Conservation (phyloP, 92 coral and sea anemone genomes). For the Palythoa caribaeorum region DNA sequence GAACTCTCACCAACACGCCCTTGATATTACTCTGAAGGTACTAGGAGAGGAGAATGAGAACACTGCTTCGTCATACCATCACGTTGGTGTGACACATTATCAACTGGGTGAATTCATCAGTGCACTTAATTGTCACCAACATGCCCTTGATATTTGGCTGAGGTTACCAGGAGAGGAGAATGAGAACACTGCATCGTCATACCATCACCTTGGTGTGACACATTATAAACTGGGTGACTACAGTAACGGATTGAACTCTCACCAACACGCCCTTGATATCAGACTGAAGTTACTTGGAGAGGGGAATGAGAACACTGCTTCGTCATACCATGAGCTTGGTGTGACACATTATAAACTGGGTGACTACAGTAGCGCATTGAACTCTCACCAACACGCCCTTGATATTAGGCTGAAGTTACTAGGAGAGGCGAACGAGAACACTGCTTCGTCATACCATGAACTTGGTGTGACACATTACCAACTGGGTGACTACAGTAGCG, state of each 20-base stretch:
- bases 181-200: neutral
- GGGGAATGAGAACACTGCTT: neutral
- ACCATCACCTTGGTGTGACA: neutral
- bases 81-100: neutral
- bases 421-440: neutral
- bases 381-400: neutral
- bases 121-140: neutral
- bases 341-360: neutral
- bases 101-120: neutral
- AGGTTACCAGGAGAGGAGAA: neutral
- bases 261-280: neutral
- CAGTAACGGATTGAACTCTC: neutral
- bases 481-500: neutral
- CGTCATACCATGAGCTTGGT: neutral
- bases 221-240: neutral
- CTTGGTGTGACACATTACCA: neutral
- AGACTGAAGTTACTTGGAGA: neutral
- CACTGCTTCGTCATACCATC: neutral
- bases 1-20: neutral
- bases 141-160: neutral
- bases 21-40: neutral
- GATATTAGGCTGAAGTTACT: neutral
- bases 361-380: neutral
- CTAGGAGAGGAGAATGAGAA: neutral
- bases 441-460: neutral